Percentiles rank a stretch among this genome's conserved stretches.
phyloP scores from a whole-genome alignment of 2,797 vertebrate genomes.

The Microhierax caerulescens region DNA sequence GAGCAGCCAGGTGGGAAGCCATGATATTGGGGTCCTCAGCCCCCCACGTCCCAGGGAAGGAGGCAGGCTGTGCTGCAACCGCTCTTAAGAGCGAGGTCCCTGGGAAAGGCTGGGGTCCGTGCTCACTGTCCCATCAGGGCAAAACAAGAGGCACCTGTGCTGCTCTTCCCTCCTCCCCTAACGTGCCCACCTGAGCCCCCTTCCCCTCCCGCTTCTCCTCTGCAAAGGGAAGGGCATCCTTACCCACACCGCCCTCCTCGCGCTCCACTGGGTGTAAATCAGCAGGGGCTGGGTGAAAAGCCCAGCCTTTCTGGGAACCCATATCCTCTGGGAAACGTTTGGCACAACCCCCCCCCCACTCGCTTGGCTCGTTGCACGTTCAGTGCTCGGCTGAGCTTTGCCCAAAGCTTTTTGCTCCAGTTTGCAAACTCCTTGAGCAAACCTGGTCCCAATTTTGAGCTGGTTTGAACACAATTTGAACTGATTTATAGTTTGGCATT shows the following conservation, averaged over 20 bases:
- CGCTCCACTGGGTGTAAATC: rapidly evolving
- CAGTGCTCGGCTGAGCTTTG: not conserved
- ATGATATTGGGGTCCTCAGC: rapidly evolving
- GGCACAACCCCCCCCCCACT: rapidly evolving
- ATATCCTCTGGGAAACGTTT: not conserved
- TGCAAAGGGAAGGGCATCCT: not conserved
- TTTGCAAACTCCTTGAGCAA: not conserved
- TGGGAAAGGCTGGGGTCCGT: not conserved
- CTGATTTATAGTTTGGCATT: slow-evolving; percentile 18
- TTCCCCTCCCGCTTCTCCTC: not conserved
- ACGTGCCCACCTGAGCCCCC: not conserved
- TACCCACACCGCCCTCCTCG: rapidly evolving
- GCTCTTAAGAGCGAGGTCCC: rapidly evolving
- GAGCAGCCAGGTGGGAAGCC: rapidly evolving
- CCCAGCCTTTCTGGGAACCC: too few relatives aligned
- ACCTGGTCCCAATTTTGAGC: not conserved
- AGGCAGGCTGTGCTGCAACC: rapidly evolving
- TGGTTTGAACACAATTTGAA: not conserved
- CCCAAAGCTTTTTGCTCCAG: not conserved
- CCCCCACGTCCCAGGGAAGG: rapidly evolving
- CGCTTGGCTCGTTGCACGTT: not conserved
- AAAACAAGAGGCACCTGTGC: not conserved
- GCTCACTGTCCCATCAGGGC: not conserved
- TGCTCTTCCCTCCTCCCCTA: not conserved
- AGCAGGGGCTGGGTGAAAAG: not conserved